Conservation (phyloP, 2,113 vertebrate genomes). For the Poeciliopsis turrubarensis region DNA sequence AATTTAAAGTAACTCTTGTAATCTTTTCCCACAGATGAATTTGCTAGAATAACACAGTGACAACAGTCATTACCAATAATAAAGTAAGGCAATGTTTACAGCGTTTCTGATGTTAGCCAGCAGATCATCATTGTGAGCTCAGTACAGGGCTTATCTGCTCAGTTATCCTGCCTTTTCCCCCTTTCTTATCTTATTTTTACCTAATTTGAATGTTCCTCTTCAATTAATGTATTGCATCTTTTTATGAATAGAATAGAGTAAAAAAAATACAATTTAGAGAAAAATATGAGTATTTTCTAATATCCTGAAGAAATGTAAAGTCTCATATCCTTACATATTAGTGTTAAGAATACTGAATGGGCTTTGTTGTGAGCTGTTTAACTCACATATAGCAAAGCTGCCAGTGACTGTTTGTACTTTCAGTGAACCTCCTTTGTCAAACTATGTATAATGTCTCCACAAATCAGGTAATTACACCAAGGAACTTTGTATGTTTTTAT, state of each 20-base stretch:
- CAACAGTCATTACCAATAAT: background rate
- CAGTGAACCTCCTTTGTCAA: slow-evolving; percentile 61
- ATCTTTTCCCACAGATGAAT: background rate
- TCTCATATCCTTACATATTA: slow-evolving; percentile 1
- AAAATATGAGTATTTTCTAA: background rate
- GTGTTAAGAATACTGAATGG: slow-evolving; percentile 31
- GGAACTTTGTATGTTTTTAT: slow-evolving; percentile 54
- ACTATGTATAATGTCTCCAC: slow-evolving; percentile 32
- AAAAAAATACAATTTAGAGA: no score
- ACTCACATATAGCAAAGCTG: slow-evolving; percentile 43
- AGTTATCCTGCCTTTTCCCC: background rate
- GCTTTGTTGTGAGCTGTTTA: slow-evolving; percentile 35
- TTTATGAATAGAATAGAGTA: no score
- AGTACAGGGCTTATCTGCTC: background rate
- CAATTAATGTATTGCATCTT: no score
- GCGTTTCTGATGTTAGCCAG: background rate
- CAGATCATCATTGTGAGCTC: background rate
- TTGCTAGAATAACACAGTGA: background rate
- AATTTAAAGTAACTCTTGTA: background rate
- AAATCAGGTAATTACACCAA: slow-evolving; percentile 62
- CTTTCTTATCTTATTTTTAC: background rate
- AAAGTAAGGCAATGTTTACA: background rate
- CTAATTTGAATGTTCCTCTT: no score
- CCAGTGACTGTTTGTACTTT: slow-evolving; percentile 35
- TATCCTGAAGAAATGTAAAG: background rate